These are phyloP conservation scores for Falco rusticolus DNA, from an alignment of 2,797 vertebrate species.

Conservation along the genomic window DNA sequence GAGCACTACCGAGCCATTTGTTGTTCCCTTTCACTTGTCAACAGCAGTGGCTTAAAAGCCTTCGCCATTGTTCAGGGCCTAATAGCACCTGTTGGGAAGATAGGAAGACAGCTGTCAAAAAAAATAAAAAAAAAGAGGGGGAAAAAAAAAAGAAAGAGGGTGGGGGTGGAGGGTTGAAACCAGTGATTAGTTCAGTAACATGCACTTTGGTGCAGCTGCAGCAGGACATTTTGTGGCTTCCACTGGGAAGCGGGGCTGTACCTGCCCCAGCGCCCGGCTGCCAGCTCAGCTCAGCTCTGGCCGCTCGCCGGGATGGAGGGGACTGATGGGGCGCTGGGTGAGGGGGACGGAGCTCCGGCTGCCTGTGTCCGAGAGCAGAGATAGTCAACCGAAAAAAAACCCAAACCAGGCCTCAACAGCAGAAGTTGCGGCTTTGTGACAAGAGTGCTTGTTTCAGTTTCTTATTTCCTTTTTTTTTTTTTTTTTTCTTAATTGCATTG, in stretches of 20 bases:
- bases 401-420: neutral
- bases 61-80: conserved; percentile 87
- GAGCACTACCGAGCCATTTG: conserved; percentile 87
- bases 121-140: neutral
- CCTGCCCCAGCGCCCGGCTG: neutral
- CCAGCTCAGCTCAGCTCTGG: neutral
- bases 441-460: neutral
- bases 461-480: neutral
- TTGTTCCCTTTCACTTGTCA: conserved; percentile 94
- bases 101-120: conserved; percentile 87
- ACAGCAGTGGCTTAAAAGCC: conserved; percentile 92
- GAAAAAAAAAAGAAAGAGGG: neutral
- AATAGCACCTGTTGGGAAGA: conserved; percentile 93
- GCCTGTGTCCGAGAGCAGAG: neutral
- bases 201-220: neutral
- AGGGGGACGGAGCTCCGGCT: neutral
- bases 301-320: neutral
- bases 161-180: conserved; percentile 1
- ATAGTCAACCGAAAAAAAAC: neutral
- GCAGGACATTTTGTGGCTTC: neutral
- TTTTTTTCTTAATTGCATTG: neutral
- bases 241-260: neutral
- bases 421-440: neutral
- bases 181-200: conserved; percentile 41
- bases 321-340: neutral